Evolutionary conservation across 2,888 invertebrate species (phyloP), one percentile per base, ranked within the genome.

Genomic region (Mythimna impura): DNA sequence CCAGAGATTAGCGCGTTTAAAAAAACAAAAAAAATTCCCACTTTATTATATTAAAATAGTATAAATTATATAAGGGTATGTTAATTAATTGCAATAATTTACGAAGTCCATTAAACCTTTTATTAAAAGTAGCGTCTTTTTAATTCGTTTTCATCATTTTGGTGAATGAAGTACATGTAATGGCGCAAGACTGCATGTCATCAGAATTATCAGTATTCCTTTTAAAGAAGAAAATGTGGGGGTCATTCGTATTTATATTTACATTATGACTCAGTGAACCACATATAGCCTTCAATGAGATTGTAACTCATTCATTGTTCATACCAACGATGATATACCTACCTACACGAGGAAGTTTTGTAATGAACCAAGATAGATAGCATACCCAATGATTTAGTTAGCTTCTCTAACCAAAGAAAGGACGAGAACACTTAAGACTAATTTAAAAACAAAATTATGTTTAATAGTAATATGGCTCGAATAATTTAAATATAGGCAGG

Each of bases 291-390:
- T 85, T 87, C 82, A 74, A 62, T 80, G 75, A 76, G 65, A 63
- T 66, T 64, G 62, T 74, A 68, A 66, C n/a, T 72, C 74, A 84
- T 81, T 86, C 78, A 82, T 76, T 78, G 73, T 84, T 78, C 57
- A 62, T 58, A 34, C 20, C 63, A 36, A 66, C 58, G 36, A 61
- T 47, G n/a, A 55, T 40, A 14, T 20, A 20, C 43, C 10, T 43
- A 40, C 0, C 0, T 54, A 36, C 30, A 71, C 7, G 54, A 73
- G 50, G 72, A 74, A 58, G 50, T 10, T 50, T 30, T 52, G 8
- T n/a, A 1, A 66, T 36, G 30, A 17, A 36, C 54, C 62, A n/a
- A 34, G n/a, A 25, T 17, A 34, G n/a, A 25, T 17, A 40, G 52
- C 17, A 54, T 54, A 50, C 12, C 0, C 34, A 40, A 22, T 22